Base-by-base conservation (phyloP, 1,140 invertebrate species). In the Sinella curviseta region DNA sequence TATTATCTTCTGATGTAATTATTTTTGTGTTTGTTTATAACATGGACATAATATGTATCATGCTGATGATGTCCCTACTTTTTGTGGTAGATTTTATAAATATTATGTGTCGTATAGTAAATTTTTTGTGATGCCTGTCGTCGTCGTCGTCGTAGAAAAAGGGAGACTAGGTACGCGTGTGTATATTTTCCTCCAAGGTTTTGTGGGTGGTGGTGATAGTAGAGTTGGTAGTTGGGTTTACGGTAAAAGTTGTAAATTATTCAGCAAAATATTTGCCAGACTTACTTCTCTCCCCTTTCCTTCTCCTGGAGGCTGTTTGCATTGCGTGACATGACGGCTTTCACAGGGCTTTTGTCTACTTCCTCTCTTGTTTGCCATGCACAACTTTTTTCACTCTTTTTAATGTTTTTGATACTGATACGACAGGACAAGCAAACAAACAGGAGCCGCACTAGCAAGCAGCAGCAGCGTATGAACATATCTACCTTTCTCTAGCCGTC, bases 231-330 rank as follows among this genome's bases (percentile, higher is more conserved):
- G 24, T 70, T 24, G 31, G 28, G 65, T 70, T 70, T 33, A 70
- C 65, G 8, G 31, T 3, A 70, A 30, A 70, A 30, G 26, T 31
- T 17, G 65, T 70, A 70, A 70, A 70, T 70, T 70, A 70, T 70
- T 70, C 65, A 70, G 65, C 65, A 70, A 70, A 70, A 70, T 70
- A 70, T 70, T 70, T 70, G 65, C 65, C 65, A 70, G 30, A 70
- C 65, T 70, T 70, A n/a, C n/a, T n/a, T n/a, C n/a, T 48, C 8
- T 48, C 39, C 39, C 39, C 39, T 48, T 48, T 48, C 20, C 20
- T 48, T 20, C 39, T 48, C 39, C 65, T 70, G 65, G 65, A 70
- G 65, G 65, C 65, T 70, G 65, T 70, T 70, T 70, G 65, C 30
- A 70, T 70, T 70, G 65, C 65, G 65, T 70, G 65, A 70, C 65